Evolutionary conservation across 2,888 invertebrate genomes (phyloP).

Genomic region (Lycophotia porphyrea): DNA sequence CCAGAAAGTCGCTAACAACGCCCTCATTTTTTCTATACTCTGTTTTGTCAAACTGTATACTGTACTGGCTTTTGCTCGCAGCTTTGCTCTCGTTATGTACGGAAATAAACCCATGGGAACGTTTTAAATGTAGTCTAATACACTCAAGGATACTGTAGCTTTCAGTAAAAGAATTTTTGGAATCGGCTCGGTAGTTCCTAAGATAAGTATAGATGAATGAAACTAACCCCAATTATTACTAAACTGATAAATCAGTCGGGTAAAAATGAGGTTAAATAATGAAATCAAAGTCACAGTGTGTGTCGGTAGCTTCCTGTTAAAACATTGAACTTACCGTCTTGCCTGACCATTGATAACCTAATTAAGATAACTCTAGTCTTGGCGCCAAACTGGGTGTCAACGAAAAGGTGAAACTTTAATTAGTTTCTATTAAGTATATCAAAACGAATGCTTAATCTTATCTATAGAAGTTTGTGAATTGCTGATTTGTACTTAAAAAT

Average conservation of each 20-base stretch:
- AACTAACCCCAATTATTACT: neutral
- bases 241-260: conserved; percentile 14
- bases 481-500: neutral
- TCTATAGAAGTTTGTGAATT: neutral
- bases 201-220: neutral
- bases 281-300: conserved; percentile 18
- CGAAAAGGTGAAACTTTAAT: neutral
- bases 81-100: no score
- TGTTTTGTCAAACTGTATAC: no score
- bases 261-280: conserved; percentile 35
- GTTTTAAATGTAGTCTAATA: no score
- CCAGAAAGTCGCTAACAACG: no score
- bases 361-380: conserved; percentile 27
- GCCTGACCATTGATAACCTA: conserved; percentile 37
- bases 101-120: no score
- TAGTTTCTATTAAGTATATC: neutral
- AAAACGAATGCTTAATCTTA: neutral
- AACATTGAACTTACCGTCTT: conserved; percentile 29
- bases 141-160: no score
- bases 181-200: no score
- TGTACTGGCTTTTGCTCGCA: no score
- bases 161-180: no score
- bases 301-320: conserved; percentile 29
- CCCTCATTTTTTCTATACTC: no score
- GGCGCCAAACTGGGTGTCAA: conserved; percentile 3